A percentile compares a stretch with the other conserved stretches of the same genome.
phyloP scores from a whole-genome alignment of 1,140 invertebrate species.

The Vanessa tameamea region DNA sequence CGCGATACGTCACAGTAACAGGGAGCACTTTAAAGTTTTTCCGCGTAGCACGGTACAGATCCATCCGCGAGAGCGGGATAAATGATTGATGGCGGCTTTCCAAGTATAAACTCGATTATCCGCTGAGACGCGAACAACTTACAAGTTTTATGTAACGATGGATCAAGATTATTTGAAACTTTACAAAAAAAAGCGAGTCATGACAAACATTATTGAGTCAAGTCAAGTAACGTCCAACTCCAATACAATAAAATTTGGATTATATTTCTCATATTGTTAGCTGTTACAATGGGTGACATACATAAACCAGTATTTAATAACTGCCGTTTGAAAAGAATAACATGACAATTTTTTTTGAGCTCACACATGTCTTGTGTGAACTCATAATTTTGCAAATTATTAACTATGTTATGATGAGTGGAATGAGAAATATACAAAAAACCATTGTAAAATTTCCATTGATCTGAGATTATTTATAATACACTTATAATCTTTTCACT shows the following conservation, averaged over 20 bases:
- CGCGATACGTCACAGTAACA: slow-evolving; percentile 69
- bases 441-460: neutral
- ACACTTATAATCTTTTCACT: slow-evolving; percentile 2
- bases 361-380: too few species aligned
- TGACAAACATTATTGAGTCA: slow-evolving; percentile 76
- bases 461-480: neutral
- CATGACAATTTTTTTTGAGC: too few species aligned
- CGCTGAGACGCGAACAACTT: slow-evolving; percentile 78
- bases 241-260: neutral
- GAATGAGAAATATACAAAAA: neutral
- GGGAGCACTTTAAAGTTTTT: slow-evolving; percentile 76
- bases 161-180: slow-evolving; percentile 77
- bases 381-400: too few species aligned
- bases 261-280: neutral
- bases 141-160: slow-evolving; percentile 80
- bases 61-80: slow-evolving; percentile 66
- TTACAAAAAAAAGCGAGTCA: slow-evolving; percentile 71
- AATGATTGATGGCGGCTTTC: slow-evolving; percentile 78
- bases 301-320: too few species aligned
- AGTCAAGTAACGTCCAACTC: slow-evolving; percentile 67
- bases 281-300: neutral
- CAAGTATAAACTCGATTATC: slow-evolving; percentile 81
- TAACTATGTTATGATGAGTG: too few species aligned
- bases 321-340: too few species aligned
- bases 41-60: slow-evolving; percentile 60